Base-by-base conservation (phyloP, 2,888 invertebrate genomes). In the Timandra comae region DNA sequence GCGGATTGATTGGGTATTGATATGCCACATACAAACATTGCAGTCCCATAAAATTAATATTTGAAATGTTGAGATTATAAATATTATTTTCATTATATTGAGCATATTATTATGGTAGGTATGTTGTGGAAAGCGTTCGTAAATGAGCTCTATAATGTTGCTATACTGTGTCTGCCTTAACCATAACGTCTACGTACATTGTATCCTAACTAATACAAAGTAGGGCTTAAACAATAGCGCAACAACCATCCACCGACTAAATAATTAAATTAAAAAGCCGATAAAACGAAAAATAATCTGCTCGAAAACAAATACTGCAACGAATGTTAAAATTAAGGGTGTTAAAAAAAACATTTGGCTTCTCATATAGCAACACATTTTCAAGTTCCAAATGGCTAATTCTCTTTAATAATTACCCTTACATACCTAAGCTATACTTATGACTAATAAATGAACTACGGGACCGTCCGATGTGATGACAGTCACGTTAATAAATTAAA, bases 201-300 rank as follows among this genome's bases (percentile, higher is more conserved):
- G 63, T 76, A 74, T 66, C 77, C 80, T 82, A 81, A 76, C 82
- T 82, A 82, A 67, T 70, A 78, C 63, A 58, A 65, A 65, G n/a
- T n/a, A 67, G 73, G 69, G 78, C 75, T 76, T 76, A 74, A 60
- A 64, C 63, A 59, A 65, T 55, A 69, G 64, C 61, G 61, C 62
- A 63, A 74, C 73, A 73, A 66, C 63, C 71, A 64, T 69, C 56
- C 68, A 69, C 66, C 57, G 63, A 68, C 58, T 51, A 57, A 63
- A 59, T 56, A 61, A 63, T 61, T 48, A 61, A 64, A 57, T 46
- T 41, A 56, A 56, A 52, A 70, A 66, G 71, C 67, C 58, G 59
- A 66, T 55, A 52, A 59, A 60, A 64, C 66, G 58, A 31, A 60
- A 52, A n/a, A n/a, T n/a, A n/a, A n/a, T n/a, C n/a, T n/a, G n/a